Evolutionary conservation across 2,797 vertebrate genomes (phyloP).

Genomic region (Arctocebus calabarensis): DNA sequence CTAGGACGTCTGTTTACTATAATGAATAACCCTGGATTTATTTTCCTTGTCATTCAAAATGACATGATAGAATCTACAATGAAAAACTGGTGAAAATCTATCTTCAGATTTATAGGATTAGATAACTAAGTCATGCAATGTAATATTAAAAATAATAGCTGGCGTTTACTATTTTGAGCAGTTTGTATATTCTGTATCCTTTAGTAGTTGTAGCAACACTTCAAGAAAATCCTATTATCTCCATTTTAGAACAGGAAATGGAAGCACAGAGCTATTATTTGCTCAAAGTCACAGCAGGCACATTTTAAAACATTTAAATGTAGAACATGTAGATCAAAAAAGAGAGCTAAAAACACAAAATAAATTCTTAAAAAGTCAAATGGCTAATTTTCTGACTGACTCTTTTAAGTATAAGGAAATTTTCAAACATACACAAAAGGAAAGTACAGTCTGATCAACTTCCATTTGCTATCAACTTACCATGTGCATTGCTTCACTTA

Average conservation of each 20-base stretch:
- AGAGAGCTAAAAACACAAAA: constrained; percentile 24
- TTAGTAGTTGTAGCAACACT: neutral
- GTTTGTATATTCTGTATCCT: neutral
- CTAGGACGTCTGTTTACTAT: neutral
- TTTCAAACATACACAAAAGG: neutral
- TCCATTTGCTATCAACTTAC: neutral
- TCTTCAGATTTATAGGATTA: neutral
- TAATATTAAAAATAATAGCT: neutral
- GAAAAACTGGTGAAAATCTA: neutral
- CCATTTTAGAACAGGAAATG: neutral
- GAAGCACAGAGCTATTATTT: neutral
- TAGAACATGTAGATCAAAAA: neutral
- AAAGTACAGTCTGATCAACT: neutral
- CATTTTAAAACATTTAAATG: neutral
- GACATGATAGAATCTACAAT: neutral
- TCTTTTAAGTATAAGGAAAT: neutral
- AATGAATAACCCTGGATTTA: constrained; percentile 3
- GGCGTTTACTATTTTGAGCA: neutral
- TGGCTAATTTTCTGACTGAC: neutral
- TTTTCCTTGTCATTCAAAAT: constrained; percentile 29
- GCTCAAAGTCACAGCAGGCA: neutral
- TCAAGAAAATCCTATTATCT: neutral
- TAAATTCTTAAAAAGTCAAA: neutral
- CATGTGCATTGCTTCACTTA: neutral
- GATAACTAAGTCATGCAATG: neutral